Evolutionary conservation across 2,113 vertebrate species (phyloP).

Genomic region (Bos taurus): DNA sequence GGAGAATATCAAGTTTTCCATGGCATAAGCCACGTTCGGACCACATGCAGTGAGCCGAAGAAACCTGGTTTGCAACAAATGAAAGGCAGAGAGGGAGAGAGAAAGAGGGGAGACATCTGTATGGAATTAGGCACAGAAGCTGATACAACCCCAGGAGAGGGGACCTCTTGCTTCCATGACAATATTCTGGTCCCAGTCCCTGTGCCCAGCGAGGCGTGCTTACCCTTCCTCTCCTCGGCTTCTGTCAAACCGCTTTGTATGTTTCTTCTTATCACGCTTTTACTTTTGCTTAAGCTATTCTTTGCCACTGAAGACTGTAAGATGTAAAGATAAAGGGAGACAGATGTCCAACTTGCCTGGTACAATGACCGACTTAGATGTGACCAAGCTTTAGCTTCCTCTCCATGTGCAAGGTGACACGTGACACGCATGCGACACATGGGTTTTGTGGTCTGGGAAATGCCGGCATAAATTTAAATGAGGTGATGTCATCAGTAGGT

Average conservation of each 20-base stretch:
- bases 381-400: background rate
- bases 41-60: background rate
- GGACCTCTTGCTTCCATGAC: background rate
- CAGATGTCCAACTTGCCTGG: background rate
- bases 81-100: background rate
- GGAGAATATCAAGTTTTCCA: background rate
- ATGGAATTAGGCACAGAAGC: background rate
- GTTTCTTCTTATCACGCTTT: background rate
- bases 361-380: background rate
- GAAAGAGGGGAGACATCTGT: background rate
- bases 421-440: background rate
- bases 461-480: background rate
- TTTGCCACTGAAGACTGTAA: background rate
- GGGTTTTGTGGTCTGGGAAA: background rate
- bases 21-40: background rate
- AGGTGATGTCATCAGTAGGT: background rate
- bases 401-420: background rate
- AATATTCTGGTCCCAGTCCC: background rate
- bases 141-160: accelerated
- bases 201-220: too few species aligned
- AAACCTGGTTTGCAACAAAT: background rate
- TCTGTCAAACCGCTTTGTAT: background rate
- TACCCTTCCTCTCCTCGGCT: background rate
- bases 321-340: background rate
- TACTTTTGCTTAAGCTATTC: background rate